A percentile compares a stretch with the other conserved stretches of the same genome.
phyloP scores from a whole-genome alignment of 2,888 invertebrate genomes.

The Nymphalis urticae region DNA sequence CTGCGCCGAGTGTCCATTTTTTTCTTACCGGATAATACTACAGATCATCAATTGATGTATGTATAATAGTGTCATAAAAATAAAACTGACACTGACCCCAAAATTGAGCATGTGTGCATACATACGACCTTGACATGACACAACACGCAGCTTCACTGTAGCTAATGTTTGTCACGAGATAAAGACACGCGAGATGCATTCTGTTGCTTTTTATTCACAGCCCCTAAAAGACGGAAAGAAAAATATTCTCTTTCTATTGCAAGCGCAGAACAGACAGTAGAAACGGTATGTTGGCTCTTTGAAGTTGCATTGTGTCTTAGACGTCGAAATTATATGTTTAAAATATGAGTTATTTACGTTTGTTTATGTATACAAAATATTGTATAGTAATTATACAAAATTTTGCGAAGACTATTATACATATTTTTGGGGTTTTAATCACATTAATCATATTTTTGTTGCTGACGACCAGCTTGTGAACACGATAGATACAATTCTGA shows the following conservation, averaged over 20 bases:
- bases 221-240: constrained; percentile 1
- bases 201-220: constrained; percentile 8
- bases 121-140: constrained; percentile 5
- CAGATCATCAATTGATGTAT: too few relatives aligned
- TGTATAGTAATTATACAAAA: too few relatives aligned
- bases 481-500: too few relatives aligned
- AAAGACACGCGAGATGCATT: constrained; percentile 6
- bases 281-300: not conserved
- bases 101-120: not conserved
- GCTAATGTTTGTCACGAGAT: constrained; percentile 10
- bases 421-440: too few relatives aligned
- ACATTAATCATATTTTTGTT: too few relatives aligned
- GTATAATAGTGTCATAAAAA: not conserved
- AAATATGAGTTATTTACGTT: not conserved
- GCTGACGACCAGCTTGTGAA: too few relatives aligned
- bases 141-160: constrained; percentile 6
- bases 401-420: too few relatives aligned
- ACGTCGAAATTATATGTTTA: too few relatives aligned
- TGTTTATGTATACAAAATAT: too few relatives aligned
- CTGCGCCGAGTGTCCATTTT: too few relatives aligned
- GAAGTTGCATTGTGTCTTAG: not conserved
- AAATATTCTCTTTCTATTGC: not conserved
- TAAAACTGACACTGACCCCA: not conserved
- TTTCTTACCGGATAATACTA: too few relatives aligned
- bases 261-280: not conserved